Evolutionary conservation across 1,140 invertebrate genomes (phyloP), one percentile per base, ranked within the genome.

Genomic region (Macrosteles quadrilineatus): DNA sequence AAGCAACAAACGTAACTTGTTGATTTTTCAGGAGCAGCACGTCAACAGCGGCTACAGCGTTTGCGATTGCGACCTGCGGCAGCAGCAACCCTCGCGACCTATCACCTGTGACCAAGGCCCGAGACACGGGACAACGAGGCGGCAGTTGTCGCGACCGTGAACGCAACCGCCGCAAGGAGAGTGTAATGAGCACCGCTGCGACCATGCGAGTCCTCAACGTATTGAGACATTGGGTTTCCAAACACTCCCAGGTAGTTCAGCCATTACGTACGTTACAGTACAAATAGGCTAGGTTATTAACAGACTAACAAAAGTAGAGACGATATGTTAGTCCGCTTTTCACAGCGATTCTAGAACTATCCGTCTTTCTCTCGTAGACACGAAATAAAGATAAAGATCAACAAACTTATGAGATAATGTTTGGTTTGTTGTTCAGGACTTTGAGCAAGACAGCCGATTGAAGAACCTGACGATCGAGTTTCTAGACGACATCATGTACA

Each of bases 141-240:
- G 77, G 76, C 19, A 80, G 78, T 0, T 80, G 75, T 68, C 75
- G 79, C 0, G 82, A 84, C 17, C n/a, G n/a, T n/a, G n/a, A n/a
- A n/a, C 79, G 80, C 55, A 80, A 78, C 29, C 80, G 85, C 21
- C 81, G 90, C 66, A 89, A 94, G 73, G 93, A 96, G 76, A 94
- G 91, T 17, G 91, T 96, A 4, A 93, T 96, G 76, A 95, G 91
- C 31, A 95, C 93, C 1, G 95, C 95, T 25, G 94, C 94, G 27
- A 97, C 94, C 0, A 97, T 97, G 94, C 81, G 95, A 73, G 95
- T 97, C 0, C 82, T 98, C 0, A 96, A 95, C 80, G 94, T 97
- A 0, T 81, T 97, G 17, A 87, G 93, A 80, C 89, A 91, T 76
- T 91, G 89, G 89, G 84, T 90, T 2, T 87, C 87, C 2, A 90